Conservation (phyloP, 2,797 vertebrate genomes). For the Pseudochirops cupreus region DNA sequence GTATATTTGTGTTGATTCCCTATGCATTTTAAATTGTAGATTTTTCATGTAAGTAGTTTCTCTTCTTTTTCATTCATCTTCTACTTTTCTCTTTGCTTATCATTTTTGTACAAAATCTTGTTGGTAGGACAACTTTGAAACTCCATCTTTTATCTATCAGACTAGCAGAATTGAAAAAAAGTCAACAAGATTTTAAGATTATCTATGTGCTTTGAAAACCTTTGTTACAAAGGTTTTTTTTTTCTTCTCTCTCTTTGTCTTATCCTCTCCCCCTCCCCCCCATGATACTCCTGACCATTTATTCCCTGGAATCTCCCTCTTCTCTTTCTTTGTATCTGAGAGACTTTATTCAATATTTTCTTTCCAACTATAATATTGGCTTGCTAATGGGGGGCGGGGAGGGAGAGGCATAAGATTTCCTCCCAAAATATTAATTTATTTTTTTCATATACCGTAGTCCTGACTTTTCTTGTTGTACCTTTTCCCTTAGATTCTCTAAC, state of each 20-base stretch:
- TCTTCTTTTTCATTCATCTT: not conserved
- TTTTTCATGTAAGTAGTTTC: not conserved
- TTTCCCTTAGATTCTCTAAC: not conserved
- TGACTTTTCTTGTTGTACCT: not conserved
- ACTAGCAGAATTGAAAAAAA: not conserved
- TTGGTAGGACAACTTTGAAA: not conserved
- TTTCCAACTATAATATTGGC: too few relatives aligned
- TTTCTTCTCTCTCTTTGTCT: not conserved
- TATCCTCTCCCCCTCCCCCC: too few relatives aligned
- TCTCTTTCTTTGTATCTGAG: too few relatives aligned
- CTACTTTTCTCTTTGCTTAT: not conserved
- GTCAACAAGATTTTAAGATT: not conserved
- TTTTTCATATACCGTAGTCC: not conserved
- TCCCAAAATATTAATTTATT: not conserved
- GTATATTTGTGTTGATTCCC: not conserved
- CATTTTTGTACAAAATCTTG: not conserved
- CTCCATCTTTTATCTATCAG: not conserved
- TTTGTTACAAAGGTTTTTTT: not conserved
- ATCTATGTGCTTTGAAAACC: not conserved
- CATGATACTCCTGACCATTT: too few relatives aligned
- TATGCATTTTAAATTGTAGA: not conserved
- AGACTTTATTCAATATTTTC: too few relatives aligned
- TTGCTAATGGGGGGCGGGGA: too few relatives aligned
- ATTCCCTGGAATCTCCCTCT: too few relatives aligned
- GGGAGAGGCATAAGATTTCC: not conserved